Evolutionary conservation across 2,797 vertebrate species (phyloP).

Genomic region (Sebastes kiyomatsui): DNA sequence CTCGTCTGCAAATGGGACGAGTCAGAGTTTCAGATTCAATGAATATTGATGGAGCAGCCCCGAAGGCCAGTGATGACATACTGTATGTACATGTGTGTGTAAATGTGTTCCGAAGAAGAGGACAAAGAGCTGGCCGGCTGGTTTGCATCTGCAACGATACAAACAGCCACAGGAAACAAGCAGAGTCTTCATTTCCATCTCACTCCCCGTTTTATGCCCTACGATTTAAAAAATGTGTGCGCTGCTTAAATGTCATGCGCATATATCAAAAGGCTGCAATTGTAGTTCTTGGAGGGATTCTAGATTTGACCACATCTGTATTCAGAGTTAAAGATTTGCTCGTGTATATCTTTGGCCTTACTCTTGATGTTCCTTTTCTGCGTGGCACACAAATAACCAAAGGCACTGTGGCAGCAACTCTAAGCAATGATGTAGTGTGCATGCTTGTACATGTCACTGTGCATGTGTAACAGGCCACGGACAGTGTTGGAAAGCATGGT

Average conservation of each 20-base stretch:
- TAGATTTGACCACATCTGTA: conserved; percentile 15
- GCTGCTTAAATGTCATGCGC: conserved; percentile 32
- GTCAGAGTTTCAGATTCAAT: conserved; percentile 66
- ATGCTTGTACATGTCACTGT: conserved; percentile 12
- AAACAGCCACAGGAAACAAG: conserved; percentile 32
- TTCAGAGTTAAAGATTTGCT: conserved; percentile 15
- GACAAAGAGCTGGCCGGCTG: conserved; percentile 24
- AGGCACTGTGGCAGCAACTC: neutral
- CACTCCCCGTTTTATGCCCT: neutral
- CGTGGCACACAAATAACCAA: neutral
- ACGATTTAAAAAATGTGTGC: conserved; percentile 36
- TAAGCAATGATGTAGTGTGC: neutral
- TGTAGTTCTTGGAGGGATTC: conserved; percentile 30
- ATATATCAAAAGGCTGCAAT: conserved; percentile 33
- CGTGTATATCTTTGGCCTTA: neutral
- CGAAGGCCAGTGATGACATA: conserved; percentile 49
- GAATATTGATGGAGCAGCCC: conserved; percentile 59
- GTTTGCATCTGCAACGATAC: conserved; percentile 8
- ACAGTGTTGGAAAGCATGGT: conserved; percentile 23
- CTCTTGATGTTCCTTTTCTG: neutral
- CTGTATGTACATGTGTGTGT: conserved; percentile 14
- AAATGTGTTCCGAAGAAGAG: conserved; percentile 6
- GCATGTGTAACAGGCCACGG: neutral
- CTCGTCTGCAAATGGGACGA: conserved; percentile 54
- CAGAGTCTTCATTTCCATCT: conserved; percentile 9